Conservation (phyloP, 2,797 vertebrate species). For the Artibeus lituratus region DNA sequence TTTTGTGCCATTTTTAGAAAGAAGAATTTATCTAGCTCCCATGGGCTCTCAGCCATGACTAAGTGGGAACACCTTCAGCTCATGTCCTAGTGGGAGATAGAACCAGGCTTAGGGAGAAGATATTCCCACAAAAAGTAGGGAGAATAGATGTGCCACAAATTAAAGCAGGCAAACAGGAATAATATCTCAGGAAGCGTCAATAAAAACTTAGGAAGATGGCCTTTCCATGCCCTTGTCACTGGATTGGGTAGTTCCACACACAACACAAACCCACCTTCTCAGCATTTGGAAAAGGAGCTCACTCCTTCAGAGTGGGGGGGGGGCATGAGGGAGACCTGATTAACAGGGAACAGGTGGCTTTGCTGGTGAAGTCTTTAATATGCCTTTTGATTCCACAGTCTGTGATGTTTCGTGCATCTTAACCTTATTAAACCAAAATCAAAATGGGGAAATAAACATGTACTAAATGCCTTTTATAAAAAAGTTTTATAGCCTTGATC, state of each 20-base stretch:
- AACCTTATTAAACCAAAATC: background rate
- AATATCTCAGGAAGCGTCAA: background rate
- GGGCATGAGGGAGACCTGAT: background rate
- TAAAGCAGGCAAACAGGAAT: background rate
- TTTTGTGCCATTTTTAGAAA: background rate
- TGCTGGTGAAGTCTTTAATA: background rate
- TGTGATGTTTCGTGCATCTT: background rate
- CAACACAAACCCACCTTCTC: background rate
- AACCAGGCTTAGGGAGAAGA: background rate
- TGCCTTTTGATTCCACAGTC: conserved; percentile 10
- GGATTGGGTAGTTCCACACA: background rate
- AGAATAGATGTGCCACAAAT: background rate
- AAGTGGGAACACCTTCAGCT: background rate
- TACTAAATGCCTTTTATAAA: background rate
- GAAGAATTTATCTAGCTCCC: background rate
- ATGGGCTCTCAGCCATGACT: background rate
- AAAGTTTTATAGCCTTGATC: background rate
- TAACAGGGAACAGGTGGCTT: background rate
- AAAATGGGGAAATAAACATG: conserved; percentile 3
- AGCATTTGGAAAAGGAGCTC: background rate
- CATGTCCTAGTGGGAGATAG: background rate
- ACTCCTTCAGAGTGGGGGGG: background rate
- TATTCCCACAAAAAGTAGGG: background rate
- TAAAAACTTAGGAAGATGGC: background rate
- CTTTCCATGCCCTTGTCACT: background rate